Evolutionary conservation across 2,797 vertebrate genomes (phyloP), one percentile per base, ranked within the genome.

Genomic region (Hyperoplus immaculatus): DNA sequence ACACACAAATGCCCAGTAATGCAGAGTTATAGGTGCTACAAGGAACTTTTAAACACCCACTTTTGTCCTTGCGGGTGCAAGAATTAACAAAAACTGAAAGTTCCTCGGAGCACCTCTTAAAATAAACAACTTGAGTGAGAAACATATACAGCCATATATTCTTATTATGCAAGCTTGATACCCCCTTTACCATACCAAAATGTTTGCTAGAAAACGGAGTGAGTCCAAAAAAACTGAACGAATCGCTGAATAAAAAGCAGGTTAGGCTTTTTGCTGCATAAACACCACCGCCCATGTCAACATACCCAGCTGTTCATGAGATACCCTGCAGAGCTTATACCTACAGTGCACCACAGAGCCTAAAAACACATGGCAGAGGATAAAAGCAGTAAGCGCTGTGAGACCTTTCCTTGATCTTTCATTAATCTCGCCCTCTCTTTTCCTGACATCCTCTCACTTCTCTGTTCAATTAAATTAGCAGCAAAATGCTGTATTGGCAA

Each of bases 401-500:
- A 78, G 77, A 82, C 86, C 81, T 84, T 86, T 78, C 73, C 77
- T 82, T 72, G 78, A 78, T 91, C 78, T 75, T 84, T 85, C 77
- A 87, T 88, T 78, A 80, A 85, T 87, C 79, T 83, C 53, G 4
- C 21, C 47, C 59, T 54, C 53, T 80, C 63, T 85, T 78, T 74
- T 16, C 61, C 64, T 81, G 80, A 80, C 87, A 77, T 74, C 72
- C 78, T 68, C 63, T 73, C 72, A 51, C 68, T 75, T 59, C 55
- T 81, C 84, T 69, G 68, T 88, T 86, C 86, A 89, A 92, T 93
- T 93, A 61, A 90, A 92, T 92, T 87, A 93, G 72, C 73, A 75
- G 42, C 49, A 90, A 93, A 94, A 87, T 90, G 93, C 93, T 91
- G 89, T 62, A 77, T 72, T 88, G 88, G 89, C 92, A 88, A 83